phyloP scores from a whole-genome alignment of 2,113 vertebrate genomes.

The Sylvia atricapilla region DNA sequence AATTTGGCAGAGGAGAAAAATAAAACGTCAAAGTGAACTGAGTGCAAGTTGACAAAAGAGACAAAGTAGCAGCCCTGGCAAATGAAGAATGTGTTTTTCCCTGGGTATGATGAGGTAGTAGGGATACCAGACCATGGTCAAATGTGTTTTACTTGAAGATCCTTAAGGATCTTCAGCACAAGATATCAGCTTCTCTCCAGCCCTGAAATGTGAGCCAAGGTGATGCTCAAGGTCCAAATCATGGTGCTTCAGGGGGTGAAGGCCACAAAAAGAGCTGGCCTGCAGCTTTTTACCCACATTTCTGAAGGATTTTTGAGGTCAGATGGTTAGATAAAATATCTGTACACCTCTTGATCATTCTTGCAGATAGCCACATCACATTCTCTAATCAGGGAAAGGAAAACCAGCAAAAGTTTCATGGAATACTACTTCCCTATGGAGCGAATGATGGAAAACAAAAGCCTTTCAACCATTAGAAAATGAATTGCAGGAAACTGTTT shows the following conservation, averaged over 20 bases:
- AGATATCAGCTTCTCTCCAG: not conserved
- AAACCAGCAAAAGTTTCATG: not conserved
- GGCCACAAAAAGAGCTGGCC: not conserved
- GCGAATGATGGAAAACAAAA: not conserved
- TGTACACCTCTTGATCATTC: not conserved
- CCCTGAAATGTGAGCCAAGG: not conserved
- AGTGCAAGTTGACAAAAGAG: not conserved
- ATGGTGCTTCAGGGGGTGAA: not conserved
- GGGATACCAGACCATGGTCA: not conserved
- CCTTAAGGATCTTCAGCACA: not conserved
- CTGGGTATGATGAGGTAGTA: fast-evolving
- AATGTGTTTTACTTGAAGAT: not conserved
- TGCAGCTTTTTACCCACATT: not conserved
- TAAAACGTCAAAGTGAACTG: not conserved
- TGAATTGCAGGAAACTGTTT: not conserved
- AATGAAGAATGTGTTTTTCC: not conserved
- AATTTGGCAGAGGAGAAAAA: not conserved
- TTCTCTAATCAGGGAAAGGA: not conserved
- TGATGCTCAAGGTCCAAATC: not conserved
- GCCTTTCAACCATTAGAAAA: not conserved
- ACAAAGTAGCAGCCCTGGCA: not conserved
- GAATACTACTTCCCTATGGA: not conserved
- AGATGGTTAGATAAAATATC: not conserved
- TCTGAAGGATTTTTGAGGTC: not conserved
- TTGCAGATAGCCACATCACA: not conserved